Evolutionary conservation across 2,113 vertebrate genomes (phyloP).

Genomic region (Pipa parva): DNA sequence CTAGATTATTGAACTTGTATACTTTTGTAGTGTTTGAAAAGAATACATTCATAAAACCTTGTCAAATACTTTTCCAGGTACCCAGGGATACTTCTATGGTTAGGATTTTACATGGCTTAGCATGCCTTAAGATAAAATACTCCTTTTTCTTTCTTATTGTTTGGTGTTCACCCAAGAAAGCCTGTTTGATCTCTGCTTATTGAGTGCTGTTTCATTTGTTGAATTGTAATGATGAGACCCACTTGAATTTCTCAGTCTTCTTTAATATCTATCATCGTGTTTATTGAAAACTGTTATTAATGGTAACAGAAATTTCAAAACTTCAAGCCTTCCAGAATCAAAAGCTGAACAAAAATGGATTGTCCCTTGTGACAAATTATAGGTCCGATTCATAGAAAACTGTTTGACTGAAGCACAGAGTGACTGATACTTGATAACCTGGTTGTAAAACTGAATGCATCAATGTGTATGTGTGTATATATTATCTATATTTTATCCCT

Average conservation of each 20-base stretch:
- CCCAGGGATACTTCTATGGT: constrained; percentile 46
- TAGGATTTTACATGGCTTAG: constrained; percentile 49
- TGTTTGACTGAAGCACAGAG: too few relatives aligned
- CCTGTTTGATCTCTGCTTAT: constrained; percentile 43
- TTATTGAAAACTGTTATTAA: constrained; percentile 32
- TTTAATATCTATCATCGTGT: constrained; percentile 12
- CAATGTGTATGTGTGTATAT: too few relatives aligned
- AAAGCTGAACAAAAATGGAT: constrained; percentile 13
- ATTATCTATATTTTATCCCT: too few relatives aligned
- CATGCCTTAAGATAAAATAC: constrained; percentile 47
- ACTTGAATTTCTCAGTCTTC: constrained; percentile 21
- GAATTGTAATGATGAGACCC: constrained; percentile 44
- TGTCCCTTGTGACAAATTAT: constrained; percentile 7
- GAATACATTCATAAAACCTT: constrained; percentile 32
- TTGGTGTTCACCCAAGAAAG: constrained; percentile 36
- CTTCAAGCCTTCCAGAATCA: constrained; percentile 10
- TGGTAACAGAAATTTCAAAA: constrained; percentile 16
- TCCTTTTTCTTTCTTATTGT: constrained; percentile 35
- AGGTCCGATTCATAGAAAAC: neutral
- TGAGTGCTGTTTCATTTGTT: constrained; percentile 34
- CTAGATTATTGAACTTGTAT: constrained; percentile 44
- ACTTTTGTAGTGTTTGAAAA: constrained; percentile 41
- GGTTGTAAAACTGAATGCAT: too few relatives aligned
- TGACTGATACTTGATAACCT: too few relatives aligned
- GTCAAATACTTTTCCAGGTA: constrained; percentile 40